Base-by-base conservation (phyloP, 2,888 invertebrate species). In the Lasioglossum pauxillum region DNA sequence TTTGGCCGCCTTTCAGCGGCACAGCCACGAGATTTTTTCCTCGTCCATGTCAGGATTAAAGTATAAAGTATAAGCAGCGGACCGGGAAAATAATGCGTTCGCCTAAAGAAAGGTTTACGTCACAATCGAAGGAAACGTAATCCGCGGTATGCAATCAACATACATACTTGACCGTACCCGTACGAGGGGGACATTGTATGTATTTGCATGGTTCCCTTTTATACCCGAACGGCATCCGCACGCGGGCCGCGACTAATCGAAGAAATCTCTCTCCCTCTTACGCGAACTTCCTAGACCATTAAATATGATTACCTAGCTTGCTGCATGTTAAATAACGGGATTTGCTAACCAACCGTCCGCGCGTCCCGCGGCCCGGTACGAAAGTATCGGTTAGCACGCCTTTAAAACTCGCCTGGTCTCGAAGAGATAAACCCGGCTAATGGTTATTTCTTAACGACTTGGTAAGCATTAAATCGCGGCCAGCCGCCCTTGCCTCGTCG, bases 261-360 rank as follows among this genome's bases (percentile, higher is more conserved):
- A 90, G 87, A 92, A 92, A 86, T 88, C 87, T 88, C 83, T 86
- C 75, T 80, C 78, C n/a, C 72, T 74, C 73, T 71, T 78, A 87
- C 84, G 88, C 64, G 85, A 88, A 91, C 91, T 93, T 92, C 91
- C 92, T 92, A 86, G 85, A 79, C 87, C 88, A 90, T 93, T 92
- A 92, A 92, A 91, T 90, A 88, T 90, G 88, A 93, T 92, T 92
- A 91, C 89, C 80, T 14, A 82, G 84, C 85, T 85, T 78, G 85
- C 80, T 64, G 84, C 75, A 86, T 46, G 88, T 90, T 89, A 86
- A 91, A 90, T 91, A 92, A 92, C 86, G 80, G 82, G 86, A 85
- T 90, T 86, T 87, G 86, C 85, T 89, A 86, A 88, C 81, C 88
- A 75, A 80, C 16, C 77, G 67, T 80, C 75, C 27, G 64, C 14